Conservation (phyloP, 2,113 vertebrate species). For the Leucopsar rothschildi region DNA sequence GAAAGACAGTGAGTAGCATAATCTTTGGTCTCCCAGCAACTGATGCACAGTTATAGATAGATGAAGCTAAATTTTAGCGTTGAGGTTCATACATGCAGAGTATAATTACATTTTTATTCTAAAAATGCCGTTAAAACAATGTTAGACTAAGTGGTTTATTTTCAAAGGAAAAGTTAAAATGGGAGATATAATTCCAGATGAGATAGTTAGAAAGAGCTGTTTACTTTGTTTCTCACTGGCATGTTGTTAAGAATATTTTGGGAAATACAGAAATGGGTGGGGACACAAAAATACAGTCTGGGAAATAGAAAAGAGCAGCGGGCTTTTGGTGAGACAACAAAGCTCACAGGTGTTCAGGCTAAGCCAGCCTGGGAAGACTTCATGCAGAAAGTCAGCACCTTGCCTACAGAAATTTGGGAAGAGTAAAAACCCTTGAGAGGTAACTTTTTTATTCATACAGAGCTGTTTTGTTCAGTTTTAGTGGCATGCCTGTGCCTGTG, state of each 20-base stretch:
- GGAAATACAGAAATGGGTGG: neutral
- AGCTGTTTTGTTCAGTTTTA: neutral
- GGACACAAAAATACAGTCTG: neutral
- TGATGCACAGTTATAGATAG: neutral
- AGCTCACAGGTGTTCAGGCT: neutral
- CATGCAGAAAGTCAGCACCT: neutral
- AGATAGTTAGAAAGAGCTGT: neutral
- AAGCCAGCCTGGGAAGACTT: neutral
- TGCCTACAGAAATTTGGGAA: neutral
- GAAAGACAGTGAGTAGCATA: neutral
- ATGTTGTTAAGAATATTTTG: neutral
- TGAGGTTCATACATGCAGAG: neutral
- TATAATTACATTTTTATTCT: constrained; percentile 26
- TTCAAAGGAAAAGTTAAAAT: constrained; percentile 26
- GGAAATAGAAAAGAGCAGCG: neutral
- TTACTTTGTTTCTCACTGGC: neutral
- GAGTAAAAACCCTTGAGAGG: neutral
- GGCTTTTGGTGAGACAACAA: neutral
- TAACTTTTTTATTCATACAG: neutral
- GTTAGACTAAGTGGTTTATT: neutral
- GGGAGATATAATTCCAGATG: neutral
- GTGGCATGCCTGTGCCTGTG: neutral
- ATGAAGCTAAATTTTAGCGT: neutral
- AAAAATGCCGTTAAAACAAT: neutral
- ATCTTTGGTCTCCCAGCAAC: neutral